Conservation (phyloP, 1,140 invertebrate species). For the Marisa cornuarietis region DNA sequence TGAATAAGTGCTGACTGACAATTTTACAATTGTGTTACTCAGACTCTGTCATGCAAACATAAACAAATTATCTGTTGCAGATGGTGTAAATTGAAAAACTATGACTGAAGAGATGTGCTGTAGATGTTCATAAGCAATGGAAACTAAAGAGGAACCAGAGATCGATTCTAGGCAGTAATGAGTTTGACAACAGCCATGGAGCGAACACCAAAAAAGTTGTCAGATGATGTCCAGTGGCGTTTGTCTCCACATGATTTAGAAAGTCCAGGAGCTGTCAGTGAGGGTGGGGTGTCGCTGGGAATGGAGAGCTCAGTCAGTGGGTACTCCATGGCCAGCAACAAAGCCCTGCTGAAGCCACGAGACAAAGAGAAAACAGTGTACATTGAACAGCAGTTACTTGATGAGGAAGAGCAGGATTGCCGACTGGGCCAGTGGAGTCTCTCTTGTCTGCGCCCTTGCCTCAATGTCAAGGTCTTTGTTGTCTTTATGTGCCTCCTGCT, state of each 20-base stretch:
- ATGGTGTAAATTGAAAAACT: too few species aligned
- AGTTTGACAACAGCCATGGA: too few species aligned
- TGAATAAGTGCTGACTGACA: too few species aligned
- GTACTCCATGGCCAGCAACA: slow-evolving; percentile 47
- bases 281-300: slow-evolving; percentile 28
- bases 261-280: slow-evolving; percentile 24
- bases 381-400: slow-evolving; percentile 29
- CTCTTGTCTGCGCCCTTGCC: slow-evolving; percentile 81
- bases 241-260: slow-evolving; percentile 13
- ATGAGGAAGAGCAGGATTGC: slow-evolving; percentile 66
- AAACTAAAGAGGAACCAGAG: too few species aligned
- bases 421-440: slow-evolving; percentile 85
- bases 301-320: slow-evolving; percentile 46
- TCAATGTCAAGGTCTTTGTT: slow-evolving; percentile 83
- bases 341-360: slow-evolving; percentile 34
- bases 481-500: slow-evolving; percentile 90
- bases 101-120: too few species aligned
- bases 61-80: too few species aligned
- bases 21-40: too few species aligned
- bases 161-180: too few species aligned
- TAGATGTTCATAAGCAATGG: too few species aligned
- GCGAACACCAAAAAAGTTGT: too few species aligned
- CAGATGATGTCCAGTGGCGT: too few species aligned
- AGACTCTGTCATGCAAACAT: too few species aligned
- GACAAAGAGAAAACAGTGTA: slow-evolving; percentile 48